Conservation (phyloP, 2,113 vertebrate species). For the Protomyctophum bolini region DNA sequence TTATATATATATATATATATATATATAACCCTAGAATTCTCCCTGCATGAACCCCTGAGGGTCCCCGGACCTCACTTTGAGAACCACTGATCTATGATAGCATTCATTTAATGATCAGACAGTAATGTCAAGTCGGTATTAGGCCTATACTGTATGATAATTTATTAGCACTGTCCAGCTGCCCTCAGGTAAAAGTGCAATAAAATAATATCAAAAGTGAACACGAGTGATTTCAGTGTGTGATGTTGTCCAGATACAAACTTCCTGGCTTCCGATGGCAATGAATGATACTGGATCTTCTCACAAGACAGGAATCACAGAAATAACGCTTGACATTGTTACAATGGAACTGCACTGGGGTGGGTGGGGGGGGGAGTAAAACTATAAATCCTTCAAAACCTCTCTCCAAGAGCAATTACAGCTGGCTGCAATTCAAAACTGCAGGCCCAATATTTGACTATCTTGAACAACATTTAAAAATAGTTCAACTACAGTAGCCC, state of each 20-base stretch:
- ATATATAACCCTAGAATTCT: no score
- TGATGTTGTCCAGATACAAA: constrained; percentile 38
- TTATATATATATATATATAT: no score
- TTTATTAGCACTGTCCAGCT: not conserved
- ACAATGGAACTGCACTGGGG: constrained; percentile 39
- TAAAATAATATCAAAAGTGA: constrained; percentile 35
- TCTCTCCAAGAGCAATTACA: no score
- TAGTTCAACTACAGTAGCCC: no score
- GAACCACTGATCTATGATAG: no score
- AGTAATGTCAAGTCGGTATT: not conserved
- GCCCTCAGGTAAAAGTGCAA: constrained; percentile 8
- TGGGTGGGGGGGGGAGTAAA: constrained; percentile 25
- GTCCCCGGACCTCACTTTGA: no score
- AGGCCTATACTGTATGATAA: no score
- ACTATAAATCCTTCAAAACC: constrained; percentile 31
- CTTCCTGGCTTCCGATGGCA: constrained; percentile 35
- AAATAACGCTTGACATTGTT: constrained; percentile 60
- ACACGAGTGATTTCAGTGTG: constrained; percentile 30
- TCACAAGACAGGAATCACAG: constrained; percentile 56
- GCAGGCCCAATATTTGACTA: no score
- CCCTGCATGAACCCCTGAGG: no score
- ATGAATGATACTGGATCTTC: constrained; percentile 49
- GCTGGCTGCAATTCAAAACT: no score
- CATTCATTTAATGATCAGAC: not conserved
- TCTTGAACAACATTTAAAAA: no score